Evolutionary conservation across 2,797 vertebrate species (phyloP).

Genomic region (Ispidina picta): DNA sequence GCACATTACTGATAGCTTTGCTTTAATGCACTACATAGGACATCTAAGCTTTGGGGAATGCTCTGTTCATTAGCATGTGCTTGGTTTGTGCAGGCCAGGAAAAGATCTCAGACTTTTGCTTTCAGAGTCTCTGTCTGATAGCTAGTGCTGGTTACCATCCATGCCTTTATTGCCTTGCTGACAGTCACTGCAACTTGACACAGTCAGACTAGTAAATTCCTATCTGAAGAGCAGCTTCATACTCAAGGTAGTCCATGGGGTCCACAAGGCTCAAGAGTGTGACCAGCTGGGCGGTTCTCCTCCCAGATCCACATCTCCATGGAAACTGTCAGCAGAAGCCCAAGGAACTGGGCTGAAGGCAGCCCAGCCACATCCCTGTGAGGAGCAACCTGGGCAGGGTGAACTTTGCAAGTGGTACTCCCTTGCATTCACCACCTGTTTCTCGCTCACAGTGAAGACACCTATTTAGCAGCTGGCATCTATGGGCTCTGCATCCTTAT

Average conservation of each 20-base stretch:
- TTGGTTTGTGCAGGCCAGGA: neutral
- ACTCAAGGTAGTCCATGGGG: neutral
- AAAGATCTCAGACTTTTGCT: neutral
- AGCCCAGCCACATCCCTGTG: accelerated
- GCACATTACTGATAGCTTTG: neutral
- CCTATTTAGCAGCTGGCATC: neutral
- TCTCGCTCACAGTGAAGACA: accelerated
- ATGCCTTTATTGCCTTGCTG: neutral
- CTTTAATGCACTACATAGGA: neutral
- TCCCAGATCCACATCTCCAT: neutral
- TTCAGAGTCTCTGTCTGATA: neutral
- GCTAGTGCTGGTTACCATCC: accelerated
- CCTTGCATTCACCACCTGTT: neutral
- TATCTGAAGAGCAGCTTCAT: neutral
- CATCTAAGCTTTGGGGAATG: neutral
- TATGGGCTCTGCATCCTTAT: neutral
- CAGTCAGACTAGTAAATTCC: accelerated
- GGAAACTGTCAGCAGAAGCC: neutral
- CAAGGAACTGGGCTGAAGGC: neutral
- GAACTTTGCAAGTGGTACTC: neutral
- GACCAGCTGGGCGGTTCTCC: neutral
- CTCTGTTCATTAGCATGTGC: neutral
- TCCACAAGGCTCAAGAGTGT: neutral
- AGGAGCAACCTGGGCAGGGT: neutral
- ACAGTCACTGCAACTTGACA: neutral